Conservation (phyloP, 2,888 invertebrate species). For the Suillia variegata region DNA sequence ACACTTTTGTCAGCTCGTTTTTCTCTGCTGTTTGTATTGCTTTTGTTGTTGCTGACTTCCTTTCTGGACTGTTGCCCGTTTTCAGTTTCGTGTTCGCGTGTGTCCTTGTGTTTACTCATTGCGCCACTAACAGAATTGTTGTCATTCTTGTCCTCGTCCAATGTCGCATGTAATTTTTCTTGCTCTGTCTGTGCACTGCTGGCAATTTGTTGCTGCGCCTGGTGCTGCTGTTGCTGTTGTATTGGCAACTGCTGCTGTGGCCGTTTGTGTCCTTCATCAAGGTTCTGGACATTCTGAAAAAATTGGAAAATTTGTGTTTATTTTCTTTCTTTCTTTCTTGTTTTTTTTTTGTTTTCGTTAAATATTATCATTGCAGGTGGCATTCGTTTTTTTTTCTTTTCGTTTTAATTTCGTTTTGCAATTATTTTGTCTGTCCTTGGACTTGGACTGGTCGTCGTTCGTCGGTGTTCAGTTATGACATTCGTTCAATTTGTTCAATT, state of each 20-base stretch:
- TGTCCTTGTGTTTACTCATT: background rate
- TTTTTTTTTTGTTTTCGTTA: background rate
- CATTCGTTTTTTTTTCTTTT: background rate
- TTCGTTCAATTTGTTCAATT: slow-evolving; percentile 20
- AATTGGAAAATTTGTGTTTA: slow-evolving; percentile 2
- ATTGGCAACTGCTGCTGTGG: slow-evolving; percentile 7
- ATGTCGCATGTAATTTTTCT: slow-evolving; percentile 4
- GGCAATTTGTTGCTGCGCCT: slow-evolving; percentile 17
- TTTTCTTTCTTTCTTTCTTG: background rate
- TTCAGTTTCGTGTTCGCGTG: background rate
- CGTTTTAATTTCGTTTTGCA: slow-evolving; percentile 1
- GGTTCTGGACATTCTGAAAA: slow-evolving; percentile 15
- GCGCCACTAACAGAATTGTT: too few species aligned
- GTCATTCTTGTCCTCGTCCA: background rate
- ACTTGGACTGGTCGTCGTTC: background rate
- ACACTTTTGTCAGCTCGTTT: slow-evolving; percentile 6
- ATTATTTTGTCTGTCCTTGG: background rate
- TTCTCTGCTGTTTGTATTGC: background rate
- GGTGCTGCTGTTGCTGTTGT: slow-evolving; percentile 4
- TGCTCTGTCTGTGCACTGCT: background rate
- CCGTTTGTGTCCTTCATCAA: slow-evolving; percentile 10
- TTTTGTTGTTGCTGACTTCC: too few species aligned
- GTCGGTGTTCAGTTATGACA: background rate
- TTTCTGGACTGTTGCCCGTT: background rate
- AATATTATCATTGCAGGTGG: background rate